Base-by-base conservation (phyloP, 2,113 vertebrate species). In the Antechinus flavipes region DNA sequence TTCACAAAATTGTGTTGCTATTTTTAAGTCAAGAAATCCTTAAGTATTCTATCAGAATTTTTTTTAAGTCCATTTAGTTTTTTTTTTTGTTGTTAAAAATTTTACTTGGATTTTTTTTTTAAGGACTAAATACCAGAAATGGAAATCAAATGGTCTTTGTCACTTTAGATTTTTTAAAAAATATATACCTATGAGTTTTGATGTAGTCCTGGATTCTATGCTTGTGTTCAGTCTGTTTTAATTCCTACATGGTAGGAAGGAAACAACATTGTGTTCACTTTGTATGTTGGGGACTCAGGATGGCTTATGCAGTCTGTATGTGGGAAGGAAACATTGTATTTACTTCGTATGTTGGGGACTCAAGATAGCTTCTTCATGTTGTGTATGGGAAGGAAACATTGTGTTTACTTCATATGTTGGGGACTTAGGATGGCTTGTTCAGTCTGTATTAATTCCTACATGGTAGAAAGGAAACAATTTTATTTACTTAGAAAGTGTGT, bases 51-150 rank as follows among this genome's bases (percentile, higher is more conserved):
- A 22, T 76, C 14, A 76, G 26, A 61, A 30, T 4, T 2, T 68
- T 35, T 68, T 68, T 12, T 10, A 58, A 58, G 27, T 26, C 25
- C 7, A 55, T 5, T 56, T 58, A 58, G 55, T 68, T 12, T 68
- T 61, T 10, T 68, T 56, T 56, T 25, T 26, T 56, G 8, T 26
- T 8, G 2, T 49, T 49, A 58, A 58, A 27, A 35, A 5, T 14
- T 35, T 1, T 35, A 76, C 11, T 68, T 94, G 92, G 49, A 53
- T n/a, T 30, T 50, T 91, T 93, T 93, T 84, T 56, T 49, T 52
- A 49, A n/a, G 84, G 90, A 49, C 55, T 54, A 11, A 47, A 16
- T 91, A 95, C 94, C 54, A 95, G 52, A 91, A 54, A 92, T 55
- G 23, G 35, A n/a, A 26, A 0, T 23, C 19, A 26, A 9, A 2